These are phyloP conservation scores for Perognathus longimembris DNA, from an alignment of 2,113 vertebrate genomes.

Conservation along the genomic window DNA sequence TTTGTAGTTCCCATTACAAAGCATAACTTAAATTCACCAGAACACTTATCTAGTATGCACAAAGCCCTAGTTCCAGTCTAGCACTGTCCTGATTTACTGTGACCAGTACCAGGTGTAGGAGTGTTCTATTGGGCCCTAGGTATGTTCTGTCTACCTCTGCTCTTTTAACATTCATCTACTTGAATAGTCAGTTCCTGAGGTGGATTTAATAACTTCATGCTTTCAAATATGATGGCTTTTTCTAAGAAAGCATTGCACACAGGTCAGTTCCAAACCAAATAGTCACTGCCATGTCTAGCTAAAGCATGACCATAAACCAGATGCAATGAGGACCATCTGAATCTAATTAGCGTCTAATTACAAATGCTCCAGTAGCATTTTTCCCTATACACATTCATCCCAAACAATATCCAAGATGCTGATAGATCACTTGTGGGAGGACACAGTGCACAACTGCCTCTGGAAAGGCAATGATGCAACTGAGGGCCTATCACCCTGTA, in stretches of 20 bases:
- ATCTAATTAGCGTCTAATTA: neutral
- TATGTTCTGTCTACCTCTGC: neutral
- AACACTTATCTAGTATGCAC: too few species aligned
- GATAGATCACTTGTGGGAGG: neutral
- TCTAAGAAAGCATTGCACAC: neutral
- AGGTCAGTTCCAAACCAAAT: neutral
- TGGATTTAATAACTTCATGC: neutral
- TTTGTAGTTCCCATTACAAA: too few species aligned
- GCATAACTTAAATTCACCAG: too few species aligned
- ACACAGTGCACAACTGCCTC: neutral
- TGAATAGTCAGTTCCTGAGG: neutral
- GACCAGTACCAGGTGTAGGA: too few species aligned
- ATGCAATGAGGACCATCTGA: neutral
- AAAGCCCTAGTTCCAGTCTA: too few species aligned
- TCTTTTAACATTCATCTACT: neutral
- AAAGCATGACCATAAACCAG: neutral
- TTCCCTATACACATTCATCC: neutral
- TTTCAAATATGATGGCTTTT: neutral
- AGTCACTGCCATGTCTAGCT: neutral
- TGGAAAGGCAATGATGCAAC: neutral
- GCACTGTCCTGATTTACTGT: too few species aligned
- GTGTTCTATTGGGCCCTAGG: neutral
- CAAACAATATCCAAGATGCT: neutral
- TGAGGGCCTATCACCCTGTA: neutral
- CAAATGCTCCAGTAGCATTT: neutral